These are phyloP conservation scores for Otocyon megalotis DNA, from an alignment of 2,113 vertebrate genomes.

Conservation along the genomic window DNA sequence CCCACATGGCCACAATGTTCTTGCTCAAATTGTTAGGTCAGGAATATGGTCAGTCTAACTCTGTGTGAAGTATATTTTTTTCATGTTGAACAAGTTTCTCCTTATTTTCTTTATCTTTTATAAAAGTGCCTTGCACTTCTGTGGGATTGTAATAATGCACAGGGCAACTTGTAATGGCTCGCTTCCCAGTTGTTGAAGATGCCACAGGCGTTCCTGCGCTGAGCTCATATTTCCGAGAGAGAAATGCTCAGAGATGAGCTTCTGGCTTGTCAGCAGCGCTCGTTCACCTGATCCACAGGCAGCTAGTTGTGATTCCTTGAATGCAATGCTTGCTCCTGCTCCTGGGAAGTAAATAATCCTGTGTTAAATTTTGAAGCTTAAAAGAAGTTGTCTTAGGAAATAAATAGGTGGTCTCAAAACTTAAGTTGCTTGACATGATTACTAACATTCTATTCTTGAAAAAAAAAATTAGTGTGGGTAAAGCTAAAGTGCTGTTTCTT, in stretches of 20 bases:
- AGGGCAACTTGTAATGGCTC: neutral
- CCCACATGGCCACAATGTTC: neutral
- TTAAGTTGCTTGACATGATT: neutral
- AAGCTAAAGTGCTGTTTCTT: neutral
- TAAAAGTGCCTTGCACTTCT: neutral
- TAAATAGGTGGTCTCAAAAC: neutral
- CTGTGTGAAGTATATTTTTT: constrained; percentile 39
- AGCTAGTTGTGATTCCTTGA: constrained; percentile 55
- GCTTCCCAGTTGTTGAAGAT: constrained; percentile 55
- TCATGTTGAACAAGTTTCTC: neutral
- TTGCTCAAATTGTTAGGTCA: neutral
- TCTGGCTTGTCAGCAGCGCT: neutral
- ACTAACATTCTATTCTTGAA: neutral
- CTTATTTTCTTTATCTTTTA: neutral
- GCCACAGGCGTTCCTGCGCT: constrained; percentile 56
- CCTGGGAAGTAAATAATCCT: neutral
- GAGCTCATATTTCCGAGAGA: constrained; percentile 62
- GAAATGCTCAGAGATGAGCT: constrained; percentile 6
- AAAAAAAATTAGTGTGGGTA: neutral
- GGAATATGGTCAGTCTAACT: neutral
- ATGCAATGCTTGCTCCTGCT: neutral
- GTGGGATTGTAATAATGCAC: constrained; percentile 26
- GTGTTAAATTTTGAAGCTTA: neutral
- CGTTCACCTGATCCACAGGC: neutral
- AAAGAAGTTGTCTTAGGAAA: neutral